Evolutionary conservation across 2,888 invertebrate genomes (phyloP).

Genomic region (Altica lythri): DNA sequence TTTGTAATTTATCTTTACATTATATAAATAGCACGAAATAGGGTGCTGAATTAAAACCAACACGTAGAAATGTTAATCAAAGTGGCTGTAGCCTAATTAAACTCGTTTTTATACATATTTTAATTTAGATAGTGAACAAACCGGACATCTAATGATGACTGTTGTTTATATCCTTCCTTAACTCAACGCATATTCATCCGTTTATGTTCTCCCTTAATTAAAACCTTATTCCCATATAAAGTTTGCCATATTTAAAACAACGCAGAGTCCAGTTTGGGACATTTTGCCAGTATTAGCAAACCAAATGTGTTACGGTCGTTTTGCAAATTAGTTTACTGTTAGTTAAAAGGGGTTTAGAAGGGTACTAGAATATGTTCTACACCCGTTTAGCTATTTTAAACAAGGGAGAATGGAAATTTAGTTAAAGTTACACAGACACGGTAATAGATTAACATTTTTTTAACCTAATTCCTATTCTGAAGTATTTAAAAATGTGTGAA

Average conservation of each 20-base stretch:
- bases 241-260: conserved; percentile 36
- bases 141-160: not conserved
- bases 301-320: conserved; percentile 39
- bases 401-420: conserved; percentile 22
- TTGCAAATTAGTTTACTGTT: conserved; percentile 41
- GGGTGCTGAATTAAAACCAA: no score
- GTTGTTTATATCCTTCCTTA: conserved; percentile 10
- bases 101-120: not conserved
- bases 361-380: conserved; percentile 33
- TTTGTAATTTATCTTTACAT: no score
- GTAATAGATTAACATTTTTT: conserved; percentile 16
- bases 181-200: conserved; percentile 24
- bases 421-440: conserved; percentile 17
- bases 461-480: not conserved
- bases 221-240: conserved; percentile 37
- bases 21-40: no score
- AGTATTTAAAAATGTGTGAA: not conserved
- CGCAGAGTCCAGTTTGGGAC: conserved; percentile 33
- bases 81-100: no score
- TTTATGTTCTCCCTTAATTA: conserved; percentile 35
- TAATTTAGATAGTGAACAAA: not conserved
- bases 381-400: conserved; percentile 28
- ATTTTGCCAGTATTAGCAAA: conserved; percentile 37
- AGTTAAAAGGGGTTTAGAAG: conserved; percentile 36
- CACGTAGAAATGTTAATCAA: no score